A percentile compares a stretch with the other conserved stretches of the same genome.
phyloP scores from a whole-genome alignment of 2,113 vertebrate species.

The Vulpes ferrilata region DNA sequence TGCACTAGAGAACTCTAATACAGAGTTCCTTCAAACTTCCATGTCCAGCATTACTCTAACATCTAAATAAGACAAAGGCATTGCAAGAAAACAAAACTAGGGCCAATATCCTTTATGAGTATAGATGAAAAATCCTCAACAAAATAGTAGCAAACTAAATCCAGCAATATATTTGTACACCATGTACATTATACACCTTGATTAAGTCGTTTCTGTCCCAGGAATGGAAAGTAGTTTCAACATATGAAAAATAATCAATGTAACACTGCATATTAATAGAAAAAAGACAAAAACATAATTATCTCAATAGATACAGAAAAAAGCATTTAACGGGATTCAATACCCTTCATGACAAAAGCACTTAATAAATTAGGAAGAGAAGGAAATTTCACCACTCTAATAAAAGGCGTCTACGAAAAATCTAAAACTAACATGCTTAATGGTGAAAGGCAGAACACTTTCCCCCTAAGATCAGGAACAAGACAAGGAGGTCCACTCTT shows the following conservation, averaged over 20 bases:
- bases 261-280: not conserved
- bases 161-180: not conserved
- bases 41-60: not conserved
- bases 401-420: not conserved
- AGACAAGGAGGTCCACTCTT: not conserved
- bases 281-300: not conserved
- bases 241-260: not conserved
- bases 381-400: not conserved
- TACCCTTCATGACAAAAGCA: not conserved
- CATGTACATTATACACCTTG: not conserved
- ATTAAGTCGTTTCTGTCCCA: not conserved
- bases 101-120: not conserved
- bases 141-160: constrained; percentile 2
- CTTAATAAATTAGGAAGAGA: not conserved
- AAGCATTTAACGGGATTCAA: not conserved
- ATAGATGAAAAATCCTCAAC: not conserved
- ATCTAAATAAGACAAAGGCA: not conserved
- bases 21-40: not conserved
- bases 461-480: not conserved
- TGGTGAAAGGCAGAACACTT: not conserved
- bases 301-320: constrained; percentile 22
- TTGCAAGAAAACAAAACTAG: not conserved
- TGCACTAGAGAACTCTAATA: not conserved
- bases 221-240: not conserved
- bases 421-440: not conserved